A percentile compares a stretch with the other conserved stretches of the same genome.
Conservation (phyloP, 2,113 vertebrate genomes). For the Poeciliopsis retropinna region DNA sequence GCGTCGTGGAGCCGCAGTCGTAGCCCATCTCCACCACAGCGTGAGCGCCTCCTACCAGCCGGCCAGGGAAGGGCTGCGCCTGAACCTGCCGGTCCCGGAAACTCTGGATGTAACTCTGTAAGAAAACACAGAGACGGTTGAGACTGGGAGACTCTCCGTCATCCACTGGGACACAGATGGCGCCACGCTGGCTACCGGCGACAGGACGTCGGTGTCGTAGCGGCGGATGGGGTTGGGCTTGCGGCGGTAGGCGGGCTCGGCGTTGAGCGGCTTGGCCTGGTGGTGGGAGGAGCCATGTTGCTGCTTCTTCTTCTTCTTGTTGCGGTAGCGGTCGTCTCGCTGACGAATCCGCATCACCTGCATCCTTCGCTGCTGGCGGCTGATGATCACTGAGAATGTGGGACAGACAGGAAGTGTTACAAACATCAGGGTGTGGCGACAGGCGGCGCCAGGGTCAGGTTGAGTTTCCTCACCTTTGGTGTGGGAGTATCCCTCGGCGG, state of each 20-base stretch:
- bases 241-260: conserved; percentile 92
- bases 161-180: background rate
- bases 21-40: conserved; percentile 89
- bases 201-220: conserved; percentile 96
- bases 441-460: too few relatives aligned
- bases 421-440: too few relatives aligned
- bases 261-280: conserved; percentile 79
- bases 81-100: conserved; percentile 93
- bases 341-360: conserved; percentile 97
- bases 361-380: conserved; percentile 91
- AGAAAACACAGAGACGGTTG: background rate
- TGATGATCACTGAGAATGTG: conserved; percentile 88
- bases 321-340: conserved; percentile 89
- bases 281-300: conserved; percentile 70
- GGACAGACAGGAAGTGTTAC: too few relatives aligned
- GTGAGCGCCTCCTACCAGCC: conserved; percentile 83
- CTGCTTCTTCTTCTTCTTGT: conserved; percentile 88
- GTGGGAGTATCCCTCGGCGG: conserved; percentile 93
- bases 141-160: too few relatives aligned
- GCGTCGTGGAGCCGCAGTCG: conserved; percentile 88
- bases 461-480: conserved; percentile 86
- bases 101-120: conserved; percentile 98
- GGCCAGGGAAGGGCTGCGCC: conserved; percentile 81
- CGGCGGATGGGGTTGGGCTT: conserved; percentile 96
- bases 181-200: conserved; percentile 83